Conservation (phyloP, 2,888 invertebrate genomes). For the Molorchus minor region DNA sequence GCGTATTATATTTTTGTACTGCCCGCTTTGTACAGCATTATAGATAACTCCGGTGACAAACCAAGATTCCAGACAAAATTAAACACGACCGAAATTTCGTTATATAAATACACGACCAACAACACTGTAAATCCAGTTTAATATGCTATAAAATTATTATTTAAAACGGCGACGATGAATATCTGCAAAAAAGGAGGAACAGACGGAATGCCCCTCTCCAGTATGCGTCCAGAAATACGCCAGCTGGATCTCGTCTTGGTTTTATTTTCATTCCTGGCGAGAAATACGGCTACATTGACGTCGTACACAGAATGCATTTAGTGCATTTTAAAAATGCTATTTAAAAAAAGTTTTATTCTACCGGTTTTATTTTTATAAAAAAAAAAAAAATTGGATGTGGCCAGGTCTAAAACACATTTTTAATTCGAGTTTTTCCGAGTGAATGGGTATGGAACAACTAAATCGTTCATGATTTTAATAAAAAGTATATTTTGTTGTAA, state of each 20-base stretch:
- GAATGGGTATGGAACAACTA: no score
- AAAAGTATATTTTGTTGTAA: no score
- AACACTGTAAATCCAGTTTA: not conserved
- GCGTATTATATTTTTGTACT: no score
- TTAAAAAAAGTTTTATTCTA: no score
- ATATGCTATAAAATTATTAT: conserved; percentile 19
- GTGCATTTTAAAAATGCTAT: conserved; percentile 6
- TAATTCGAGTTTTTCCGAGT: no score
- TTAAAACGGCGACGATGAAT: not conserved
- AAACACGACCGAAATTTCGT: not conserved
- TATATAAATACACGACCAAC: not conserved
- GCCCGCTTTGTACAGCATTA: not conserved
- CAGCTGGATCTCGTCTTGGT: conserved; percentile 8
- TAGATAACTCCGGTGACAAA: not conserved
- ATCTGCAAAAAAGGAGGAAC: not conserved
- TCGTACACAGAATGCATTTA: conserved; percentile 6
- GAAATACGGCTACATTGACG: conserved; percentile 12
- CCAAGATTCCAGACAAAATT: not conserved
- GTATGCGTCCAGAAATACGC: conserved; percentile 24
- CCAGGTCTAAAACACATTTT: no score
- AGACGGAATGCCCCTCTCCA: conserved; percentile 16
- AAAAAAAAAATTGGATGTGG: no score
- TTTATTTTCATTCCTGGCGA: conserved; percentile 9
- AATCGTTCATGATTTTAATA: no score
- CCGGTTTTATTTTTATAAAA: no score